A percentile compares a stretch with the other conserved stretches of the same genome.
Conservation (phyloP, 2,888 invertebrate species). For the Caenorhabditis zanzibari region DNA sequence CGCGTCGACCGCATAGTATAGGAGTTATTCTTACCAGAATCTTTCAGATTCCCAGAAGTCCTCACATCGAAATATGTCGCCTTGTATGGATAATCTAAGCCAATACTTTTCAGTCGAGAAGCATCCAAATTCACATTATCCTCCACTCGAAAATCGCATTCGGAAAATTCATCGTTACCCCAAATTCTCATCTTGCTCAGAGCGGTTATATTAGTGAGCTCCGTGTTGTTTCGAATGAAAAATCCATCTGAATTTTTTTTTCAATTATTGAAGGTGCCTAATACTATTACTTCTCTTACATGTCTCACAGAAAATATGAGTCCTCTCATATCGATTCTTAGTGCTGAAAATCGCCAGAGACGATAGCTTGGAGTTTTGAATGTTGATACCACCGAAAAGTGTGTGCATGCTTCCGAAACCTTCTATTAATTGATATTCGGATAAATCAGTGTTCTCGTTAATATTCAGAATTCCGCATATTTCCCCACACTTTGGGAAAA, state of each 20-base stretch:
- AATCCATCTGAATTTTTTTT: neutral
- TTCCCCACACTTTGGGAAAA: neutral
- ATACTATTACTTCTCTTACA: no score
- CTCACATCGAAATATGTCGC: neutral
- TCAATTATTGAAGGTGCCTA: no score
- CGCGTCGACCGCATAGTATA: neutral
- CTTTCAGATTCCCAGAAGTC: neutral
- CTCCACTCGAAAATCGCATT: neutral
- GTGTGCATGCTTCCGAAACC: neutral
- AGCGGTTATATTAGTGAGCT: no score
- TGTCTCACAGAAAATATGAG: no score
- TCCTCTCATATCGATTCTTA: no score
- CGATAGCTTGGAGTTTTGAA: neutral
- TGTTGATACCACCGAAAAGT: neutral
- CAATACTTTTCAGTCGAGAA: neutral
- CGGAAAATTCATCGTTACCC: neutral
- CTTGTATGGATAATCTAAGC: neutral
- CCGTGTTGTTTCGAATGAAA: neutral
- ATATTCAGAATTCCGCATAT: neutral
- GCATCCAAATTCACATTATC: neutral
- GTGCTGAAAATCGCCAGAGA: neutral
- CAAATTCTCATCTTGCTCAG: no score
- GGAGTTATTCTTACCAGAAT: neutral
- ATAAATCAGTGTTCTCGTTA: constrained; percentile 2
- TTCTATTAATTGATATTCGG: neutral